A percentile compares a stretch with the other conserved stretches of the same genome.
phyloP scores from a whole-genome alignment of 2,797 vertebrate genomes.

The Rhinogobio ventralis region DNA sequence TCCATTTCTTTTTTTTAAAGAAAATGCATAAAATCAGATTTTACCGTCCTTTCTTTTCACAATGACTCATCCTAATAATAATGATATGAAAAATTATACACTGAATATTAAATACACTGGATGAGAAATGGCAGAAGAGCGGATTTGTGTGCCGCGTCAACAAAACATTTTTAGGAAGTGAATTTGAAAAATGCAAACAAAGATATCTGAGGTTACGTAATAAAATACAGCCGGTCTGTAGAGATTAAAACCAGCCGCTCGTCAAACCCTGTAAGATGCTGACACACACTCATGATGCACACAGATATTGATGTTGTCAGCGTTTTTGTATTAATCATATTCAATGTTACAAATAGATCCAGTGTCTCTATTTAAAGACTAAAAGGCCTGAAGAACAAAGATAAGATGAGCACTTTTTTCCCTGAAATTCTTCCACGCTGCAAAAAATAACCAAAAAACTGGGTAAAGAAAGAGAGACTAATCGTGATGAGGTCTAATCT shows the following conservation, averaged over 20 bases:
- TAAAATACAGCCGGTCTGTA: background rate
- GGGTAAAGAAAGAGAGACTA: slow-evolving; percentile 37
- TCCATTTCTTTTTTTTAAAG: too few relatives aligned
- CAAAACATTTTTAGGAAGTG: background rate
- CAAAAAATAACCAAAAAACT: slow-evolving; percentile 72
- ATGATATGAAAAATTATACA: background rate
- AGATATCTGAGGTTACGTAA: background rate
- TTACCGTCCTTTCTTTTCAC: background rate
- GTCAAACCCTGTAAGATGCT: background rate
- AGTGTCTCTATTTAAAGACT: slow-evolving; percentile 34
- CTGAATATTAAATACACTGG: background rate
- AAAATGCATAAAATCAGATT: background rate
- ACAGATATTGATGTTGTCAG: slow-evolving; percentile 25
- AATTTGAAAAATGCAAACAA: background rate
- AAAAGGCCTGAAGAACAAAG: slow-evolving; percentile 79
- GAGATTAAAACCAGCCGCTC: background rate
- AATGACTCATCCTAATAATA: background rate
- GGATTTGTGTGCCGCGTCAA: background rate
- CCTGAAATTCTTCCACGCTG: slow-evolving; percentile 71
- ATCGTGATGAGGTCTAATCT: slow-evolving; percentile 63
- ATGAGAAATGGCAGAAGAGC: background rate
- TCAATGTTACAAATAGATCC: slow-evolving; percentile 14
- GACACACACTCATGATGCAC: slow-evolving; percentile 2
- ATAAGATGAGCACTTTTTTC: slow-evolving; percentile 71
- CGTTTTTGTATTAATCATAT: slow-evolving; percentile 20